Percentiles rank a stretch among this genome's conserved stretches.
Evolutionary conservation across 2,797 vertebrate species (phyloP).

Genomic region (Molossus alvarezi): DNA sequence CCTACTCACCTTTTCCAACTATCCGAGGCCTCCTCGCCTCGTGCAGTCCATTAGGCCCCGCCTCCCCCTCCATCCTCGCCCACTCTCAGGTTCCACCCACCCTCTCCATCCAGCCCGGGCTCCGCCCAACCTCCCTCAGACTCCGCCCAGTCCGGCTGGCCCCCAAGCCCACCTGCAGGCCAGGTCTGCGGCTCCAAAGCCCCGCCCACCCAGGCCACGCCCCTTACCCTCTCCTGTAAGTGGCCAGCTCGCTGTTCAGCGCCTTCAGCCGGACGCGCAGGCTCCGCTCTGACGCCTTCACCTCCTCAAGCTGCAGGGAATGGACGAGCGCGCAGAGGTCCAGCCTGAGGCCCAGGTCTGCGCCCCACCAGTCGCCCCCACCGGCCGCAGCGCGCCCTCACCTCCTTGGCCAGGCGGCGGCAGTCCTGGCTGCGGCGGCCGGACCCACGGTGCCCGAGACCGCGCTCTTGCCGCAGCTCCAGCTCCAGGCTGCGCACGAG

Average conservation of each 20-base stretch:
- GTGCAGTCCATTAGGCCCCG: rapidly evolving
- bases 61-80: not conserved
- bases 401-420: constrained; percentile 93
- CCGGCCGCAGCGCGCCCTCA: constrained; percentile 69
- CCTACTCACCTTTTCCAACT: not conserved
- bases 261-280: constrained; percentile 94
- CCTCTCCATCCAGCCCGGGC: not conserved
- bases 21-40: rapidly evolving
- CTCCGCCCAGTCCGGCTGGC: not conserved
- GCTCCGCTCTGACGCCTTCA: constrained; percentile 92
- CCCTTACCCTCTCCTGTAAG: constrained; percentile 93
- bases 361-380: rapidly evolving
- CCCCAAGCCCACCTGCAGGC: not conserved
- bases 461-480: constrained; percentile 94
- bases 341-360: not conserved
- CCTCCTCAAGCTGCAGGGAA: constrained; percentile 92
- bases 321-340: not conserved
- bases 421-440: constrained; percentile 94
- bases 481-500: constrained; percentile 92
- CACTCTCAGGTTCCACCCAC: too few relatives aligned
- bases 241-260: constrained; percentile 93
- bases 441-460: constrained; percentile 90
- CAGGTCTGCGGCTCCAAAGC: rapidly evolving
- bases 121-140: not conserved
- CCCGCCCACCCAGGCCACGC: not conserved